Conservation (phyloP, 2,113 vertebrate species). For the Percina caprodes region DNA sequence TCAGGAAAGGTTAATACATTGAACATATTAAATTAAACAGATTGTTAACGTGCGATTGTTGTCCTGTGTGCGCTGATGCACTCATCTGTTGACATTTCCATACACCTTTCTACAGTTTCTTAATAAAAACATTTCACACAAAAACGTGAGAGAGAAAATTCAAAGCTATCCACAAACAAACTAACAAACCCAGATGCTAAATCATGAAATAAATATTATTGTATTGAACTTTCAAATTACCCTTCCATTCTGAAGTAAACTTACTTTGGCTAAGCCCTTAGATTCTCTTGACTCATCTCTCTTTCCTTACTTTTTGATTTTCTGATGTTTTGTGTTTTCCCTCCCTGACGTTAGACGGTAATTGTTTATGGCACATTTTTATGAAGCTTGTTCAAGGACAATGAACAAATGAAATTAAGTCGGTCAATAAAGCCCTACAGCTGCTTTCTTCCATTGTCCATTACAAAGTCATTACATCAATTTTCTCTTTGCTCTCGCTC, state of each 20-base stretch:
- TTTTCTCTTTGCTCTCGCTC: background rate
- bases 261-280: background rate
- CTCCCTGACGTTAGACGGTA: background rate
- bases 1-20: too few species aligned
- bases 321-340: conserved; percentile 12
- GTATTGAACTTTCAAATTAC: background rate
- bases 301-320: background rate
- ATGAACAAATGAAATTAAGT: conserved; percentile 35
- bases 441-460: background rate
- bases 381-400: conserved; percentile 18
- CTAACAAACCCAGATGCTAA: background rate
- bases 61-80: too few species aligned
- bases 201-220: background rate
- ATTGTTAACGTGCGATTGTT: too few species aligned
- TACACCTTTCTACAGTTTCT: too few species aligned
- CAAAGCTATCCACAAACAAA: background rate
- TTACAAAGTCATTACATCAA: conserved; percentile 29
- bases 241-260: background rate
- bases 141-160: background rate
- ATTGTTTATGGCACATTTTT: conserved; percentile 43
- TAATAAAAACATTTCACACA: too few species aligned
- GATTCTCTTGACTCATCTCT: background rate
- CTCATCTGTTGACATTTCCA: too few species aligned
- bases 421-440: conserved; percentile 15
- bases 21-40: too few species aligned